These are phyloP conservation scores for Brachymystax lenok DNA, from an alignment of 2,797 vertebrate genomes.

Conservation along the genomic window DNA sequence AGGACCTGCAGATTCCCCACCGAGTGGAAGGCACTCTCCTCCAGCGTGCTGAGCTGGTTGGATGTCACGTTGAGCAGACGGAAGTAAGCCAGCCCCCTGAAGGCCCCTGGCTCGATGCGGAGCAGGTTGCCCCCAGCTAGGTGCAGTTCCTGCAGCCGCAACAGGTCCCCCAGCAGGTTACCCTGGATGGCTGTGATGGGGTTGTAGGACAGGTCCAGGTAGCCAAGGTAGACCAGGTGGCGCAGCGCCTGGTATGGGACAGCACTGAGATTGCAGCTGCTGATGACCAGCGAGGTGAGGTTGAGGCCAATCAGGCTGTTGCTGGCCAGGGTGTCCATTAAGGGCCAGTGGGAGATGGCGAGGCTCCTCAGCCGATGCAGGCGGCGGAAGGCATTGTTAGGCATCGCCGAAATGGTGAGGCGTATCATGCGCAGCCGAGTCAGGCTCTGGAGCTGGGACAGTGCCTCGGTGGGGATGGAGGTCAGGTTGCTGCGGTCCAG, in stretches of 20 bases:
- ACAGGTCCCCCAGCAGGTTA: constrained; percentile 74
- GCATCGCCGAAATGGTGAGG: constrained; percentile 76
- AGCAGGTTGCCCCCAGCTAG: constrained; percentile 80
- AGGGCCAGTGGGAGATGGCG: constrained; percentile 81
- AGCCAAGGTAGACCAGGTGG: constrained; percentile 81
- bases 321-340: constrained; percentile 75
- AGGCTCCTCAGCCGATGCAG: constrained; percentile 78
- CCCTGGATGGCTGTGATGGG: constrained; percentile 82
- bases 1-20: constrained; percentile 84
- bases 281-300: constrained; percentile 83
- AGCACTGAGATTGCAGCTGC: constrained; percentile 79
- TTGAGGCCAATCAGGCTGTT: constrained; percentile 86
- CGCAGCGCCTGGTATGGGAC: constrained; percentile 82
- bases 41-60: constrained; percentile 84
- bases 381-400: constrained; percentile 78
- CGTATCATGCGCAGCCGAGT: constrained; percentile 75
- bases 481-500: constrained; percentile 88
- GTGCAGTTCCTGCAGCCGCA: constrained; percentile 85
- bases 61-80: constrained; percentile 85
- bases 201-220: constrained; percentile 89
- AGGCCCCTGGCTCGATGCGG: constrained; percentile 81
- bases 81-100: constrained; percentile 81
- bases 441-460: constrained; percentile 83
- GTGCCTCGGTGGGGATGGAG: constrained; percentile 80
- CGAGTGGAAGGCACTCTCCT: constrained; percentile 85